Evolutionary conservation across 1,140 invertebrate species (phyloP).

Genomic region (Ganaspis sp.): DNA sequence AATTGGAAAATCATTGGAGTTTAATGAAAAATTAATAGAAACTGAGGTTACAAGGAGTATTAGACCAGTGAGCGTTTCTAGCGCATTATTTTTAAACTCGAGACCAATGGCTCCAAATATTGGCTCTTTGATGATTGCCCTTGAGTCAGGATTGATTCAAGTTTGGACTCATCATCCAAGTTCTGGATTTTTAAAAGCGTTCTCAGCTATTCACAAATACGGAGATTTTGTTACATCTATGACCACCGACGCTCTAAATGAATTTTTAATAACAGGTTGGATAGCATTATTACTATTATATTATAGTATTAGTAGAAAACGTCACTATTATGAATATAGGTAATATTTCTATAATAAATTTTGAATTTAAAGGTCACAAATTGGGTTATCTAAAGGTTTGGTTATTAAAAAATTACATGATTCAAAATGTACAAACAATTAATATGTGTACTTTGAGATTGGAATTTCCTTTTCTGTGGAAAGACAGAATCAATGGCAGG

Average conservation of each 20-base stretch:
- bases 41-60: conserved; percentile 25
- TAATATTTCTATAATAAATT: too few species aligned
- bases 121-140: conserved; percentile 80
- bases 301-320: too few species aligned
- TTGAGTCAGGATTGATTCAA: conserved; percentile 83
- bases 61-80: conserved; percentile 74
- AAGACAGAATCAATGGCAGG: conserved; percentile 78
- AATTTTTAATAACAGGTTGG: conserved; percentile 81
- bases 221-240: conserved; percentile 82
- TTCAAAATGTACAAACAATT: conserved; percentile 60
- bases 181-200: conserved; percentile 80
- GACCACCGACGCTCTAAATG: conserved; percentile 80
- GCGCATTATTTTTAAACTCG: conserved; percentile 77
- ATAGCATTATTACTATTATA: conserved; percentile 10
- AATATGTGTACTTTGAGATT: conserved; percentile 79
- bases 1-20: too few species aligned
- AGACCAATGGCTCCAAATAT: conserved; percentile 73
- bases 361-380: conserved; percentile 74
- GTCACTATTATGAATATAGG: too few species aligned
- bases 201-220: conserved; percentile 80
- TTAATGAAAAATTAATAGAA: neutral
- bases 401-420: conserved; percentile 80
- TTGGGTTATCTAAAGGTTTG: conserved; percentile 85
- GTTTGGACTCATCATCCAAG: conserved; percentile 84
- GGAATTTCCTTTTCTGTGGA: conserved; percentile 84